Base-by-base conservation (phyloP, 2,113 vertebrate species). In the Sturnus vulgaris region DNA sequence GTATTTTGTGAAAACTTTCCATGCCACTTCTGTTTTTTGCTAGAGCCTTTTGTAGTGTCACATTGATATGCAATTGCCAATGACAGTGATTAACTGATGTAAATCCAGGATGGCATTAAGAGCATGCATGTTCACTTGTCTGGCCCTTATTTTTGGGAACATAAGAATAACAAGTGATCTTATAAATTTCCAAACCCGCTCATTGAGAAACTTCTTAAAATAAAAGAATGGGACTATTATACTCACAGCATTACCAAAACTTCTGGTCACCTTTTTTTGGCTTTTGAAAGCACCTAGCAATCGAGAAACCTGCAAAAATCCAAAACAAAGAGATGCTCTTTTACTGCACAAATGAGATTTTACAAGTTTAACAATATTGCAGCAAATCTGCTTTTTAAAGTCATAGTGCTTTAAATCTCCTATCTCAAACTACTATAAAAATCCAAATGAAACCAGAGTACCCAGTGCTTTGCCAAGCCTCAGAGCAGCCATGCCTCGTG, bases 181-280 rank as follows among this genome's bases (percentile, higher is more conserved):
- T 52, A 27, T 2, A 23, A 30, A 86, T 47, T 80, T 70, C 63
- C 84, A 93, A 95, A 86, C 40, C 66, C 5, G 3, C 86, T 97
- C 97, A 96, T 98, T 97, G 97, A 98, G 97, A 98, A 98, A 97
- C 97, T 98, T 98, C 97, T 97, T 90, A 76, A 96, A 97, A 89
- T 82, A 69, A 91, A 93, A 91, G 87, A 97, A 97, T 80, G 90
- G 95, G 56, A 83, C 95, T 97, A 79, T 95, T 86, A 95, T 97
- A 98, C 97, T 98, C 98, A 99, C 99, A 95, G 98, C 97, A 98
- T 97, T 98, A 95, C 97, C 96, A 97, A 99, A 98, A 60, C 93
- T 97, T 98, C 98, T 98, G 94, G 98, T 98, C 96, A 98, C 98
- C 95, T 98, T 98, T 95, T 97, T 97, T 94, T 98, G 98, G 88